A percentile compares a stretch with the other conserved stretches of the same genome.
phyloP scores from a whole-genome alignment of 2,113 vertebrate genomes.

The Onychostoma macrolepis region DNA sequence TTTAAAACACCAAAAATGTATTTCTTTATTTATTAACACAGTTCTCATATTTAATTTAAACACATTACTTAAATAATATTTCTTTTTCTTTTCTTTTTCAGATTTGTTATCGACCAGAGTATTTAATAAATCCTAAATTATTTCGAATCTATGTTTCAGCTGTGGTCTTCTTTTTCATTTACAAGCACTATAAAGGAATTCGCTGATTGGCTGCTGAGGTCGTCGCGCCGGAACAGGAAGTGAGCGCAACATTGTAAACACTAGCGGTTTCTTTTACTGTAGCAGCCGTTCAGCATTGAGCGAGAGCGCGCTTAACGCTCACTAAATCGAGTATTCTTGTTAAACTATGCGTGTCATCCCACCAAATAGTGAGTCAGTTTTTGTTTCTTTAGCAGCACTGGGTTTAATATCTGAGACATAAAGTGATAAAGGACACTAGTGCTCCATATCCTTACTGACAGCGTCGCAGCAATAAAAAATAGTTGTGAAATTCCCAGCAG shows the following conservation, averaged over 20 bases:
- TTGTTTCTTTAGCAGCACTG: not conserved
- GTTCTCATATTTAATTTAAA: not conserved
- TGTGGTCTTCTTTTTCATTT: conserved; percentile 12
- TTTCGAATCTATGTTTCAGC: not conserved
- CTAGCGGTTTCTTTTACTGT: too few species aligned
- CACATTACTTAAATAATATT: not conserved
- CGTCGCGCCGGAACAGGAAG: conserved; percentile 34
- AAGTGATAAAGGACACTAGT: not conserved
- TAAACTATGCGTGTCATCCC: not conserved
- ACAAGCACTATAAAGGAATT: not conserved
- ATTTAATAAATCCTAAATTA: not conserved
- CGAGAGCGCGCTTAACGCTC: not conserved
- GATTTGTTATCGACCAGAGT: not conserved
- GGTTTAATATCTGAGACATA: not conserved
- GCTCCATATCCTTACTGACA: not conserved
- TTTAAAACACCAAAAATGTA: too few species aligned
- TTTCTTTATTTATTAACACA: not conserved
- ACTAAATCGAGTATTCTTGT: not conserved
- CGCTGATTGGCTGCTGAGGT: conserved; percentile 1
- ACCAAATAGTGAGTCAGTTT: conserved; percentile 1
- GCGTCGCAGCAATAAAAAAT: not conserved
- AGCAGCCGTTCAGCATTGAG: not conserved
- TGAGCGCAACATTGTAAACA: conserved; percentile 31
- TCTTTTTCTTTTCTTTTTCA: not conserved
- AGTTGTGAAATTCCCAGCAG: too few species aligned